Percentiles rank a stretch among this genome's conserved stretches.
phyloP scores from a whole-genome alignment of 2,888 invertebrate species.

The Sympetrum striolatum region DNA sequence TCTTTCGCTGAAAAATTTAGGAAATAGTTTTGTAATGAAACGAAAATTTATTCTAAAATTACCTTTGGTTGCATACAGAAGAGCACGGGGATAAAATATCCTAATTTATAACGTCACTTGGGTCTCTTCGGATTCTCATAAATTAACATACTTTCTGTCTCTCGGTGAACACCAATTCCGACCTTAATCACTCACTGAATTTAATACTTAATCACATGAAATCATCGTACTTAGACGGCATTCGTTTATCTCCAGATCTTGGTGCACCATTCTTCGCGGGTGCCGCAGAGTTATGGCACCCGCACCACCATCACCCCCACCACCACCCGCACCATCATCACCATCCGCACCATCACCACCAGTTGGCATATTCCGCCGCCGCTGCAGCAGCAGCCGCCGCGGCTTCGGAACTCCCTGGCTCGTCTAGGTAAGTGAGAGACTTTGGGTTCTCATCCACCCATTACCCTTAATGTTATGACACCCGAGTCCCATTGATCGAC shows the following conservation, averaged over 20 bases:
- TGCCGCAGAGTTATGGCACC: conserved; percentile 94
- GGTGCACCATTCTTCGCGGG: conserved; percentile 95
- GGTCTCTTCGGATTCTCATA: too few species aligned
- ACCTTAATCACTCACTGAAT: neutral
- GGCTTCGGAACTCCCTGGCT: conserved; percentile 20
- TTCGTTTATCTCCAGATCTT: conserved; percentile 74
- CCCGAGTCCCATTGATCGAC: too few species aligned
- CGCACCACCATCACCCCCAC: conserved; percentile 40
- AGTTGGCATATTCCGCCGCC: neutral
- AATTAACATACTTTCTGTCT: too few species aligned
- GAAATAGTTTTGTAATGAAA: too few species aligned
- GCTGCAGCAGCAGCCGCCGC: conserved; percentile 25
- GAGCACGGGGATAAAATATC: too few species aligned
- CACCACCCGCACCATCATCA: conserved; percentile 33
- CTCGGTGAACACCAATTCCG: neutral
- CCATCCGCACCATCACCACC: conserved; percentile 37
- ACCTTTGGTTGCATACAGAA: too few species aligned
- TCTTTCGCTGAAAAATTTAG: too few species aligned
- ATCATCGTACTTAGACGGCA: too few species aligned
- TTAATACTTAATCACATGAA: neutral
- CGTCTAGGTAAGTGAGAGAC: conserved; percentile 15
- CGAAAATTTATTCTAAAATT: too few species aligned
- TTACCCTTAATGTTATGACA: too few species aligned
- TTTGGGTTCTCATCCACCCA: neutral
- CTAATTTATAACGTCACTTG: too few species aligned